Base-by-base conservation (phyloP, 2,888 invertebrate genomes). In the Metalampra italica region DNA sequence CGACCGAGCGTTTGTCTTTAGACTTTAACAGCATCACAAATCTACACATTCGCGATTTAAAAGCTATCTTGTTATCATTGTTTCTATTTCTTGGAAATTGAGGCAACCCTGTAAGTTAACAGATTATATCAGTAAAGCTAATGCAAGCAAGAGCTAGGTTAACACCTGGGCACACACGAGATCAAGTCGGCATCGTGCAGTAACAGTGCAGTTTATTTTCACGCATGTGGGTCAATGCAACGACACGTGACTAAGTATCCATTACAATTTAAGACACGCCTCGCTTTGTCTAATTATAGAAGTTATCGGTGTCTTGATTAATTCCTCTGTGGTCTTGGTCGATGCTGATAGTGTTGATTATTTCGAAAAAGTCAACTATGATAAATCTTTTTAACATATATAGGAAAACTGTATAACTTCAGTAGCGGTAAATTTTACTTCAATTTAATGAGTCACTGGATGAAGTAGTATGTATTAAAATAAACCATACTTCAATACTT, bases 161-260 rank as follows among this genome's bases (percentile, higher is more conserved):
- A 62, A 60, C 70, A 73, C 72, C 69, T 73, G 72, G 68, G 65
- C 60, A 60, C 56, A 54, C 60, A 22, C 22, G 22, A 22, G 22
- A 3, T 66, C 65, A 66, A 36, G 66, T 64, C 59, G 57, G 63
- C 68, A 69, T 76, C 68, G 63, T 68, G 67, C 22, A 62, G 59
- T 60, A 68, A 66, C 60, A 61, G 59, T 53, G 68, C 67, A 64
- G 74, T 83, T 79, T 78, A 82, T 84, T 81, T 81, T 77, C 71
- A 72, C 73, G 62, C 71, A 87, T 82, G 85, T 88, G 66, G 88
- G 88, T 88, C 88, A 88, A 82, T 88, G 87, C 76, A 62, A 79
- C 64, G 64, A 58, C 64, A 53, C 66, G 64, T 66, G 70, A 63
- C 59, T 64, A 47, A 51, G 55, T 66, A 64, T 66, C 62, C 55